Percentiles rank a stretch among this genome's conserved stretches.
phyloP scores from a whole-genome alignment of 2,888 invertebrate species.

The Tipula lateralis region DNA sequence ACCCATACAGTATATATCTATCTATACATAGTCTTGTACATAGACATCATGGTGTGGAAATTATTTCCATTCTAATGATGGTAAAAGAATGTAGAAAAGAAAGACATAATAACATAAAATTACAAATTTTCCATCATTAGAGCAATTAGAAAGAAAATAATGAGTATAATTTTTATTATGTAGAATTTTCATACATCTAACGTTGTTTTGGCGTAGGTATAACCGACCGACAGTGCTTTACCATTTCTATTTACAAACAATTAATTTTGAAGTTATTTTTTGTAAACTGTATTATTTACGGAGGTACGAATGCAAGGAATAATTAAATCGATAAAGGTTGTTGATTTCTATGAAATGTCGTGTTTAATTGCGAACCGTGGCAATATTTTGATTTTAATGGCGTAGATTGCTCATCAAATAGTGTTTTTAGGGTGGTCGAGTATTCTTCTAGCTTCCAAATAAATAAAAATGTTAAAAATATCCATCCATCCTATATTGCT shows the following conservation, averaged over 20 bases:
- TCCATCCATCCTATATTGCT: too few relatives aligned
- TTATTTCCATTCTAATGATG: slow-evolving; percentile 2
- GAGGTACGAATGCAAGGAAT: neutral
- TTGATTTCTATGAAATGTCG: neutral
- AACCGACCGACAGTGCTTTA: neutral
- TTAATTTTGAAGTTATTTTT: neutral
- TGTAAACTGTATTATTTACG: neutral
- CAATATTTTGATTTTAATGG: neutral
- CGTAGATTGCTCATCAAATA: neutral
- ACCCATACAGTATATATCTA: too few relatives aligned
- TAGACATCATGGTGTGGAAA: neutral
- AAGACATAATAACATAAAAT: neutral
- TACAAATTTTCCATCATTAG: slow-evolving; percentile 24
- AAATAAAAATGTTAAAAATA: too few relatives aligned
- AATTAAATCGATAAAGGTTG: neutral
- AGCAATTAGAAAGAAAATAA: slow-evolving; percentile 1
- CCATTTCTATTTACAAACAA: neutral
- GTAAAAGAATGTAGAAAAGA: neutral
- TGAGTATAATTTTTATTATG: slow-evolving; percentile 5
- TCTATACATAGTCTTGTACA: neutral
- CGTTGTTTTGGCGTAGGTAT: neutral
- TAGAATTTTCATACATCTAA: neutral
- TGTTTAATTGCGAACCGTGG: neutral
- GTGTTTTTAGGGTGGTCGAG: too few relatives aligned
- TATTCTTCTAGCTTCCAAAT: too few relatives aligned